Base-by-base conservation (phyloP, 30 jellyfish, hydroid and myxozoan genomes). In the Nemopilema nomurai region DNA sequence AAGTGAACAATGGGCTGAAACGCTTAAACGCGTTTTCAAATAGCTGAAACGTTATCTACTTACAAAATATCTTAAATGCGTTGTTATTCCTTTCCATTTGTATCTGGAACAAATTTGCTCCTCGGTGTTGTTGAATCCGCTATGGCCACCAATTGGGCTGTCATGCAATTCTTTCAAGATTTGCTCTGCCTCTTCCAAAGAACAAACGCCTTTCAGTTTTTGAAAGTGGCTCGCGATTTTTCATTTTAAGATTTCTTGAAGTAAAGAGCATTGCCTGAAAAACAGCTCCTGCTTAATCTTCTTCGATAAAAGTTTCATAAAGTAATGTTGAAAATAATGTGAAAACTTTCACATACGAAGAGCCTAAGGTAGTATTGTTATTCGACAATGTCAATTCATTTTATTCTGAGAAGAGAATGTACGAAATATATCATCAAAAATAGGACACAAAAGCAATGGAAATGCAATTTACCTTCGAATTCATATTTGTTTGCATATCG, bases 31-130 rank as follows among this genome's bases (percentile, higher is more conserved):
- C 30, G 28, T 20, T 25, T 63, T 21, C 28, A 63, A 20, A 63
- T 41, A 41, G 57, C 57, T 41, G 57, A 41, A 41, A 41, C 57
- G 53, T 21, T 23, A 7, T 69, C 24, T 29, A 23, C 83, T 72
- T 32, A 72, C 83, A n/a, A 72, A 28, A 72, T 28, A 72, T 26
- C 49, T 72, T 32, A 72, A 16, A 33, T 72, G 83, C 49, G 68
- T 32, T 27, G 83, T 72, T 16, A 72, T 72, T 19, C 52, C 52
- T 72, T 29, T 72, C 83, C 83, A 72, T 72, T 72, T 72, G 83
- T 72, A 72, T 26, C 83, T 30, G 30, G 28, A 19, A 26, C 83
- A 72, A 28, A 72, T 72, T 32, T 28, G 68, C 28, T 28, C 68
- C 57, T 27, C 83, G 30, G 68, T 72, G 68, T 33, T 72, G 68